Evolutionary conservation across 2,113 vertebrate species (phyloP), one percentile per base, ranked within the genome.

Genomic region (Scalopus aquaticus): DNA sequence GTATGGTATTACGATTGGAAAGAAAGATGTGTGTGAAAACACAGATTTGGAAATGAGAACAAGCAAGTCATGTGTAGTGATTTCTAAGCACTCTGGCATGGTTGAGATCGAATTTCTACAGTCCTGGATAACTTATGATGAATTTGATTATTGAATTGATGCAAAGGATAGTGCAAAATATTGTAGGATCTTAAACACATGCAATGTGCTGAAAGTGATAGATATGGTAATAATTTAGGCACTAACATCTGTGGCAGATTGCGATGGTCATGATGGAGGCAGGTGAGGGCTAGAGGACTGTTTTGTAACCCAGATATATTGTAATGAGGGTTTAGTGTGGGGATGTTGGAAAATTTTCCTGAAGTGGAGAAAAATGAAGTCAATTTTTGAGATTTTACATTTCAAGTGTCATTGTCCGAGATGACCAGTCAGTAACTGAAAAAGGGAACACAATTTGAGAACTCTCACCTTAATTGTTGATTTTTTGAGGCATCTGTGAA

Each of bases 101-200:
- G 28, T 54, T 3, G 4, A 54, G 35, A 30, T 62, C 19, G 7
- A 1, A 24, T 39, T 72, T 65, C 22, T 67, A 42, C 37, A 17
- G 28, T 28, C 2, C 12, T 24, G 11, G 87, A 70, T 78, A 70
- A 56, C 84, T 93, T 64, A 19, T 42, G 12, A 56, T 91, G 79
- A 88, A 79, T 96, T 76, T 44, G 65, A 46, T 49, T 85, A 39
- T 51, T 81, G 85, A 73, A 73, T 88, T 90, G 89, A 85, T 56
- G n/a, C 13, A 82, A 1, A 28, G n/a, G 28, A 62, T 2, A 37
- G 11, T 49, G 62, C 51, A 35, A 65, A 39, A 17, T 46, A 24
- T 16, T 56, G 62, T 17, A 28, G 35, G 73, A 72, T 54, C 44
- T 79, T 32, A 20, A 82, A 46, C 49, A 16, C 12, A 12, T 26